Evolutionary conservation across 1,140 invertebrate genomes (phyloP).

Genomic region (Bombus confusus): DNA sequence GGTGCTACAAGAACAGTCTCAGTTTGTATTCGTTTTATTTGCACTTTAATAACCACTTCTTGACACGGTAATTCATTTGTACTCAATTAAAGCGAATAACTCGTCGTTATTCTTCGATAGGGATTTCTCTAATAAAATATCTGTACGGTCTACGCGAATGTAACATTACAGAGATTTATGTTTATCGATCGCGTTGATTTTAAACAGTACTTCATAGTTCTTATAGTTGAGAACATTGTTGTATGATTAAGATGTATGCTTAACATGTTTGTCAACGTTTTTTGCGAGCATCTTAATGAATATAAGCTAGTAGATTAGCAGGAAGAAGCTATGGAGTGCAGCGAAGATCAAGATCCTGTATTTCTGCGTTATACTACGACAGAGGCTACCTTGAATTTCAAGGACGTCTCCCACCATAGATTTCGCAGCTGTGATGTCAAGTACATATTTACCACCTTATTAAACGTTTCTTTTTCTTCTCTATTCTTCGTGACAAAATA

Average conservation of each 20-base stretch:
- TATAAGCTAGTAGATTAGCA: not conserved
- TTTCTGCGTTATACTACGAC: not conserved
- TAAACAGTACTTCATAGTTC: not conserved
- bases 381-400: not conserved
- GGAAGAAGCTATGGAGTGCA: not conserved
- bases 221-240: not conserved
- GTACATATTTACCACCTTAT: not conserved
- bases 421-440: slow-evolving; percentile 15
- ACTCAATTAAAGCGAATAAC: not conserved
- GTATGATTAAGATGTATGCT: not conserved
- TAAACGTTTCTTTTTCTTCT: not conserved
- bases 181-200: not conserved
- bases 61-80: not conserved
- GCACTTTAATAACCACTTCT: not conserved
- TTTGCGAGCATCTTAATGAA: not conserved
- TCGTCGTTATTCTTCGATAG: not conserved
- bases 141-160: not conserved
- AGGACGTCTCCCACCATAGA: not conserved
- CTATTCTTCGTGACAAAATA: slow-evolving; percentile 5
- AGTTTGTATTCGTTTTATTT: not conserved
- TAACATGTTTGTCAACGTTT: not conserved
- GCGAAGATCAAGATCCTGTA: not conserved
- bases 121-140: not conserved
- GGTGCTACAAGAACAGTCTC: not conserved
- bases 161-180: not conserved